Percentiles rank a stretch among this genome's conserved stretches.
Conservation (phyloP, 2,888 invertebrate genomes). For the Hyposoter dolosus region DNA sequence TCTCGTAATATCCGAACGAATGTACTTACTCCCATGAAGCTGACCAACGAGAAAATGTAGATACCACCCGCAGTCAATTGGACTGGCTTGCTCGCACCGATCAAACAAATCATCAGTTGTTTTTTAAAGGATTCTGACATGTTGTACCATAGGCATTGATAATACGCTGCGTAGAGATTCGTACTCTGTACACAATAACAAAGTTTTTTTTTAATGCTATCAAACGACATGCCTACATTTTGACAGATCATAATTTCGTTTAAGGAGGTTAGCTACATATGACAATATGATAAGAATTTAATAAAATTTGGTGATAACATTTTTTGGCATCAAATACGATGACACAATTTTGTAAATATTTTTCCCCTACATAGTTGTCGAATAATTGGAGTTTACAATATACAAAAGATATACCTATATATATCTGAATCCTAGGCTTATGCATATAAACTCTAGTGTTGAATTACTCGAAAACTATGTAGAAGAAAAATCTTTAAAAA, state of each 20-base stretch:
- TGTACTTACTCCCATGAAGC: constrained; percentile 51
- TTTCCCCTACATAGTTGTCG: too few species aligned
- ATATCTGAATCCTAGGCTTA: too few species aligned
- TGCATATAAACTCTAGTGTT: too few species aligned
- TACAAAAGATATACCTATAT: too few species aligned
- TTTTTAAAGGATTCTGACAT: constrained; percentile 47
- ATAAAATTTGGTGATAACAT: too few species aligned
- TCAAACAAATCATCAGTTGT: constrained; percentile 57
- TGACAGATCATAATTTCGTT: neutral
- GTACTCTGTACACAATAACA: constrained; percentile 32
- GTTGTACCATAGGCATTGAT: constrained; percentile 55
- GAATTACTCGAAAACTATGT: too few species aligned
- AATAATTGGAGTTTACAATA: too few species aligned
- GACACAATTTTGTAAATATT: too few species aligned
- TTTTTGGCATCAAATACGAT: too few species aligned
- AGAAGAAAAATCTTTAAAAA: too few species aligned
- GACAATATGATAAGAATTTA: too few species aligned
- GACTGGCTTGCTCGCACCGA: constrained; percentile 54
- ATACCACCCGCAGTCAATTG: constrained; percentile 50
- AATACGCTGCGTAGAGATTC: constrained; percentile 52
- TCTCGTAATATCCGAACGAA: neutral
- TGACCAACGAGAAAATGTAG: constrained; percentile 53
- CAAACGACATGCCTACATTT: neutral
- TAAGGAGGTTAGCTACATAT: too few species aligned
- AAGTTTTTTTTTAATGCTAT: neutral